Conservation (phyloP, 2,888 invertebrate species). For the Holacanthella duospinosa region DNA sequence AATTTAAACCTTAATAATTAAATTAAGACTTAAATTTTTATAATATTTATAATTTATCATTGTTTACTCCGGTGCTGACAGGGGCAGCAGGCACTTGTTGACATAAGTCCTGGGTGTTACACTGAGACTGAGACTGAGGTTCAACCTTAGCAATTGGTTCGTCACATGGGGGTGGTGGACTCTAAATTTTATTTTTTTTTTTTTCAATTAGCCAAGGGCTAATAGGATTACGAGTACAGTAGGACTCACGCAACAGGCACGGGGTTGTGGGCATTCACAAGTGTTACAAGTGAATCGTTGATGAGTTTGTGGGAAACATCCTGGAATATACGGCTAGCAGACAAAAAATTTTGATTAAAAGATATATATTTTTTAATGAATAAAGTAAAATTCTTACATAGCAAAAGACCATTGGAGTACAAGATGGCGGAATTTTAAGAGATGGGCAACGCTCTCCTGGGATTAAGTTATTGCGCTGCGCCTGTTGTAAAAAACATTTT, state of each 20-base stretch:
- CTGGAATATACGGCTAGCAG: background rate
- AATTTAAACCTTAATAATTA: too few relatives aligned
- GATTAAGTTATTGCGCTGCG: background rate
- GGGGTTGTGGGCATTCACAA: background rate
- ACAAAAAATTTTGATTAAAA: too few relatives aligned
- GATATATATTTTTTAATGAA: too few relatives aligned
- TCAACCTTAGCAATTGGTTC: background rate
- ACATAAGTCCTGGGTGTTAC: background rate
- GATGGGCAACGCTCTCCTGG: background rate
- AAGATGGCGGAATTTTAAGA: background rate
- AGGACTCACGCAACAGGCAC: background rate
- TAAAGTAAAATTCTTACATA: background rate
- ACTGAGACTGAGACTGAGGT: background rate
- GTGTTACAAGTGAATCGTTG: background rate
- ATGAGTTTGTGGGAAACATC: background rate
- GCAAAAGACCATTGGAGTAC: background rate
- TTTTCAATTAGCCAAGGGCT: background rate
- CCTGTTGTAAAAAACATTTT: too few relatives aligned
- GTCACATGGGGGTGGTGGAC: background rate
- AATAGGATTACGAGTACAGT: too few relatives aligned
- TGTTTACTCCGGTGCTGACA: background rate
- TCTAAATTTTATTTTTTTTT: background rate
- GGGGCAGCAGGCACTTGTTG: background rate
- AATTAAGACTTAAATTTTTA: background rate
- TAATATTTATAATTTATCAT: background rate